A percentile compares a stretch with the other conserved stretches of the same genome.
These are phyloP conservation scores for Adineta ricciae DNA, from an alignment of 2,888 invertebrate species.

Conservation along the genomic window DNA sequence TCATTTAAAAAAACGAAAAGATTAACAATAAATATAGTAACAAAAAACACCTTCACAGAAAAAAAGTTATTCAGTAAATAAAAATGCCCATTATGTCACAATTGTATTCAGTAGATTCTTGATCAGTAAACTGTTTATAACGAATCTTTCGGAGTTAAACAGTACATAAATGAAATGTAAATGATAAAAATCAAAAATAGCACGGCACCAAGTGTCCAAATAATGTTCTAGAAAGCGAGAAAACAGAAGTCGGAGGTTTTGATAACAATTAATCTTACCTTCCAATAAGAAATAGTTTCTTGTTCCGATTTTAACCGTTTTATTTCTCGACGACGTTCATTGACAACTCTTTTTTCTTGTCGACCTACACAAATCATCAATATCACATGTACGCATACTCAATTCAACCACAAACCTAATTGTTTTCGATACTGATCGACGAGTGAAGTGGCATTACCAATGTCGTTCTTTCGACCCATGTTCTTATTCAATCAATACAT, in stretches of 20 bases:
- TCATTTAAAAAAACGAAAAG: neutral
- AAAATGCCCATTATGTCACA: neutral
- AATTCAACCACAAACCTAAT: neutral
- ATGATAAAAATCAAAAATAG: neutral
- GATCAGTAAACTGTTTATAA: no score
- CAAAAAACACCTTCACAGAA: neutral
- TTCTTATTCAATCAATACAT: neutral
- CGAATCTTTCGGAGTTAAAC: neutral
- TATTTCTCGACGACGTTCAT: neutral
- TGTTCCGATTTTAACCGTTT: neutral
- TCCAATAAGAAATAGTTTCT: conserved; percentile 13
- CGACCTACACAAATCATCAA: neutral
- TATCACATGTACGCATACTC: no score
- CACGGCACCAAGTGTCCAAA: neutral
- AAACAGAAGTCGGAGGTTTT: no score
- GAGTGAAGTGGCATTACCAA: neutral
- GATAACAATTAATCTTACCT: neutral
- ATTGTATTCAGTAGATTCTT: no score
- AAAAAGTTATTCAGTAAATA: neutral
- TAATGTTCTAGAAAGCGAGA: neutral
- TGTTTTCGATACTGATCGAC: conserved; percentile 12
- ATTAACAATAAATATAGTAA: neutral
- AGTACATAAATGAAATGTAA: neutral
- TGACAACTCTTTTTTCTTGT: neutral
- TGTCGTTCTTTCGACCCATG: neutral